Base-by-base conservation (phyloP, 1,140 invertebrate species). In the Pachyrhynchus sulphureomaculatus region DNA sequence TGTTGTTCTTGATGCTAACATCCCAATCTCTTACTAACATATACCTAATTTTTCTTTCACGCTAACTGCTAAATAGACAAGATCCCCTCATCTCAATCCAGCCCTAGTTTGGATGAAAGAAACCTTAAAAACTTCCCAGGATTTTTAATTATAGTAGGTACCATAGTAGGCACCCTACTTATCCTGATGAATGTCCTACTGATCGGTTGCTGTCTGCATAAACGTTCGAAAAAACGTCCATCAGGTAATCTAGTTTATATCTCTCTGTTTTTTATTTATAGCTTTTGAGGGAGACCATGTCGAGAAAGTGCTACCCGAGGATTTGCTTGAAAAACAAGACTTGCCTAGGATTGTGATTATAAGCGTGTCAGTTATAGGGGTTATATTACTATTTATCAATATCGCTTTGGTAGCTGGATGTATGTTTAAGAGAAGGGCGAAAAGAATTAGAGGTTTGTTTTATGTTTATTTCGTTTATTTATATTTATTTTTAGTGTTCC, bases 171-270 rank as follows among this genome's bases (percentile, higher is more conserved):
- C 18, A 83, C 86, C 41, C 82, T 84, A 33, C 80, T 91, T 45
- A 83, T 91, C 21, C 76, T 88, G 21, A 82, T 93, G 71, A 94
- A 94, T 78, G 85, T 94, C 69, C 83, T 92, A 57, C 82, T 95
- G 73, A 90, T 95, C 62, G 88, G 91, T 52, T 94, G 91, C 78
- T 95, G 92, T 79, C 84, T 95, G 55, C 85, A 90, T 71, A 83
- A 88, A 73, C 82, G 83, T 79, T 82, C 86, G 54, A 87, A 87
- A 74, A 88, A 88, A 76, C 81, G 86, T 71, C 78, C 85, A n/a
- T 79, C 82, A 88, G 88, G 84, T 78, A 76, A 75, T 77, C 75
- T 62, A 70, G 68, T 76, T 65, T 72, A 68, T 76, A 73, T 73
- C 75, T 77, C 73, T 70, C 77, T 71, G 72, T 67, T 68, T 77